Conservation (phyloP, 1,140 invertebrate species). For the Trachelipus rathkii region DNA sequence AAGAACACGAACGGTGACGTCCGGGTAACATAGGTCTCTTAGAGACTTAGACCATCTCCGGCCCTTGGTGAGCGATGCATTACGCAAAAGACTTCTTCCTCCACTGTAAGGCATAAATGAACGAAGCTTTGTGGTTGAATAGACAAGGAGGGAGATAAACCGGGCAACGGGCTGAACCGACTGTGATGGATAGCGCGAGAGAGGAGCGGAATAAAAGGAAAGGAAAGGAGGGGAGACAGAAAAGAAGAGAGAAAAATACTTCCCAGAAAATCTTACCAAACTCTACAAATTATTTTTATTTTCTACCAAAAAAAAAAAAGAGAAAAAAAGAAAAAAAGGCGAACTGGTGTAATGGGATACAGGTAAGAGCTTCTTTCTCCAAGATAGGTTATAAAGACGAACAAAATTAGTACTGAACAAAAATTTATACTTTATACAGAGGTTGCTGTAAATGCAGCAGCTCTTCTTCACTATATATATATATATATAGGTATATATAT, state of each 20-base stretch:
- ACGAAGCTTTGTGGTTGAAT: not conserved
- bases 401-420: too few relatives aligned
- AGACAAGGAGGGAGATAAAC: not conserved
- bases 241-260: conserved; percentile 1
- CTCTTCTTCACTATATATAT: too few relatives aligned
- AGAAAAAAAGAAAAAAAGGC: too few relatives aligned
- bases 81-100: not conserved
- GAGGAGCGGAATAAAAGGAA: not conserved
- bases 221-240: not conserved
- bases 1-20: conserved; percentile 1
- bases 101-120: not conserved
- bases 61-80: conserved; percentile 5
- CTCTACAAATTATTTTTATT: not conserved
- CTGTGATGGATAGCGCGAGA: not conserved
- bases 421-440: too few relatives aligned
- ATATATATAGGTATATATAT: too few relatives aligned
- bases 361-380: too few relatives aligned
- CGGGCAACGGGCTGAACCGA: not conserved
- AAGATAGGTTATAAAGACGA: too few relatives aligned
- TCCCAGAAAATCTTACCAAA: not conserved
- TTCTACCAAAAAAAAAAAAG: too few relatives aligned
- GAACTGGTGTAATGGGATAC: too few relatives aligned
- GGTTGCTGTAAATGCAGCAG: too few relatives aligned
- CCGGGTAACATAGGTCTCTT: not conserved
- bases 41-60: not conserved